phyloP scores from a whole-genome alignment of 1,140 invertebrate species.

The Leptoteleia sp. region DNA sequence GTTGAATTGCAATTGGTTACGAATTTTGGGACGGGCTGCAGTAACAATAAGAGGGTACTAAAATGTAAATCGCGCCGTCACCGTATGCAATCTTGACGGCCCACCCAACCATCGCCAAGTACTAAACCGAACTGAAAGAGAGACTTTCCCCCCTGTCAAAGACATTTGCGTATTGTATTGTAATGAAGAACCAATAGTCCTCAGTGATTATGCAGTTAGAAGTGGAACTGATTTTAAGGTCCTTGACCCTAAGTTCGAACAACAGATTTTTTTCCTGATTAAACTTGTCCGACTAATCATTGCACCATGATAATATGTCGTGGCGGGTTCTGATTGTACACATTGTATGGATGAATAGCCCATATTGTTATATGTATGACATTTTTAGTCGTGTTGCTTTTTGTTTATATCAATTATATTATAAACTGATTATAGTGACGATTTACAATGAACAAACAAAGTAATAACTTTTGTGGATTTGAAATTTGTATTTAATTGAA shows the following conservation, averaged over 20 bases:
- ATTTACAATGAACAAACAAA: too few species aligned
- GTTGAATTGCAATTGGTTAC: not conserved
- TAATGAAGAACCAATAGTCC: constrained; percentile 69
- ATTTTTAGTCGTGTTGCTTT: too few species aligned
- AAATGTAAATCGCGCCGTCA: constrained; percentile 16
- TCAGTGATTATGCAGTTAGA: constrained; percentile 50
- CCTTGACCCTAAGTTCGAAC: constrained; percentile 47
- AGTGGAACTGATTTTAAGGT: constrained; percentile 49
- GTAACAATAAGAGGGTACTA: not conserved
- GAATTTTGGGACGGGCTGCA: constrained; percentile 21
- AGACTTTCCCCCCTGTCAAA: constrained; percentile 53
- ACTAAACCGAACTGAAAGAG: constrained; percentile 69
- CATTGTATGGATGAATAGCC: too few species aligned
- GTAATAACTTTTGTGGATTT: too few species aligned
- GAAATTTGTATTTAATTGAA: too few species aligned
- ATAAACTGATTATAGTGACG: too few species aligned
- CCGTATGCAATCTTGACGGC: constrained; percentile 42
- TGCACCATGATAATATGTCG: too few species aligned
- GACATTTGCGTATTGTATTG: constrained; percentile 71
- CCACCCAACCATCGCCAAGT: constrained; percentile 67
- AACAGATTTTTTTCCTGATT: constrained; percentile 22
- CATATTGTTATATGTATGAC: too few species aligned
- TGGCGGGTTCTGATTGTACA: too few species aligned
- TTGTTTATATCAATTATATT: too few species aligned
- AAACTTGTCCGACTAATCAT: constrained; percentile 25